Base-by-base conservation (phyloP, 2,888 invertebrate genomes). In the Torymus texanus region DNA sequence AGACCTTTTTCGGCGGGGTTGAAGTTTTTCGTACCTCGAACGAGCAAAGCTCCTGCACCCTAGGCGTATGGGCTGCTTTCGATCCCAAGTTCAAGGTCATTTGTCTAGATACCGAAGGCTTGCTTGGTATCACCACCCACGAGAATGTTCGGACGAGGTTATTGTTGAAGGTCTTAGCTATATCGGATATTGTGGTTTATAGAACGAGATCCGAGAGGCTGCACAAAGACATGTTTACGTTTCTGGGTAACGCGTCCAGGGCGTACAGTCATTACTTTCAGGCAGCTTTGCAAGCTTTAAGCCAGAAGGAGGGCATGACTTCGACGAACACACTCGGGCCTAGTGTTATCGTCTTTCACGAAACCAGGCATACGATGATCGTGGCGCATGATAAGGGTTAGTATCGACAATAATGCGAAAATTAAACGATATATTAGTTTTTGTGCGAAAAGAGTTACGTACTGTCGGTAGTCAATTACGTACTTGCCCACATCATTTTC, bases 101-200 rank as follows among this genome's bases (percentile, higher is more conserved):
- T 66, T 94, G 95, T 85, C 88, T 96, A 78, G 96, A 96, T 86
- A 96, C 96, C 0, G 96, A 96, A 90, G 96, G 96, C n/a, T 90
- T 96, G 63, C 90, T 94, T 74, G 95, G 95, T 83, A 90, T 90
- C 76, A 92, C 93, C 1, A 89, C 90, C 78, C 92, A 93, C 85
- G 93, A 93, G 83, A 93, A 93, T 84, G 93, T 93, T 87, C 90
- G 94, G 73, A 94, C 93, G 82, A 91, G 95, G 68, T 92, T 96
- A 72, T 89, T 96, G 66, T 90, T 96, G 51, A 96, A 95, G 91
- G 93, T 96, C 71, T 91, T 96, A n/a, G 96, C 96, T 5, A 93
- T 96, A 71, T 95, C 95, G 2, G 96, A 96, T 89, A 92, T 96
- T 82, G 93, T 96, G 0, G 93, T 96, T 67, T 96, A 95, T 88